Base-by-base conservation (phyloP, 2,797 vertebrate genomes). In the Chelon auratus region DNA sequence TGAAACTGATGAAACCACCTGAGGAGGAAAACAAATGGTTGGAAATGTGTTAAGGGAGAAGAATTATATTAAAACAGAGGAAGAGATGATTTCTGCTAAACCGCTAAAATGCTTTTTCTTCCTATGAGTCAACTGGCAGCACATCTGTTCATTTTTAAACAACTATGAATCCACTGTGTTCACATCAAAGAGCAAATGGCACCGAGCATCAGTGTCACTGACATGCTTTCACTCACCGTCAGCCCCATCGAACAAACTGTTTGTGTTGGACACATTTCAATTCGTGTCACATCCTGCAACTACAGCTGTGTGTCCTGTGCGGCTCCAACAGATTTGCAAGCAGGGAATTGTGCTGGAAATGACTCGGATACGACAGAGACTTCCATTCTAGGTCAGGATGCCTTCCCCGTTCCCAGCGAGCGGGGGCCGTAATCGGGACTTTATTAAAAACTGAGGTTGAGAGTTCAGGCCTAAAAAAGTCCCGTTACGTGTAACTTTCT, bases 1-100 rank as follows among this genome's bases (percentile, higher is more conserved):
- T 99, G 86, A 99, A 99, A 89, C 98, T 99, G 94, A 99, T 99
- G 92, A 99, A 99, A 0, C 98, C 98, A 61, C 98, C 98, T 99
- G 87, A 68, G 17, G 61, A 77, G 36, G 52, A 61, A 53, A 18
- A 33, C 13, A 53, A 43, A 77, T 2, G 24, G 20, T 76, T 62
- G 13, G 37, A 56, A 51, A 40, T 8, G 30, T 33, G 7, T 33
- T 33, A 33, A 33, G 39, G 67, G 51, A 62, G 30, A 43, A 68
- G 30, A 33, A 3, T 8, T 7, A 8, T 33, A 33, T 33, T 7
- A 51, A 45, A 70, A 45, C 48, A 52, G 40, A 77, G 42, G 59
- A 75, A 71, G 43, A 50, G 45, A 78, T 78, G 72, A 26, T 62
- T 74, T 68, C 10, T 37, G 22, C 30, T 5, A 43, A 36, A 50